Base-by-base conservation (phyloP, 2,888 invertebrate genomes). In the Rutpela maculata region DNA sequence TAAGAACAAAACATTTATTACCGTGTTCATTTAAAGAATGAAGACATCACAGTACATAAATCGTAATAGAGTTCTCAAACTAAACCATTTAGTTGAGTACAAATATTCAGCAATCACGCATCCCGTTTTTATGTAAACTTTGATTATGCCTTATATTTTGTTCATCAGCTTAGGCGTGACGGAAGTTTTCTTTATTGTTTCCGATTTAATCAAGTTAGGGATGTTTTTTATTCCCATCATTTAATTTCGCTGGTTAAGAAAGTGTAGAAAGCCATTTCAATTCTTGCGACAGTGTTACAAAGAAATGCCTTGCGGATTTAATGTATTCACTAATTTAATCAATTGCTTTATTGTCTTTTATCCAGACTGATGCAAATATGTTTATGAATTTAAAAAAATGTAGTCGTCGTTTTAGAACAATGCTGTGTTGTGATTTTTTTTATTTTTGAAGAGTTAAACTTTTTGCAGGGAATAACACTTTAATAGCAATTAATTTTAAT, bases 151-250 rank as follows among this genome's bases (percentile, higher is more conserved):
- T 67, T 77, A 59, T 74, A 67, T 74, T 67, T 74, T 67, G 43
- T 59, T 67, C 74, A 66, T 74, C 77, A 78, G 69, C 60, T 75
- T 67, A 75, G 84, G 83, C 84, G 85, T 85, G 84, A 85, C 85
- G 78, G 82, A 83, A 84, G 79, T 83, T 86, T 84, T 80, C 84
- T 85, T 86, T 85, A 86, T 86, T 86, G 86, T 86, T 86, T 85
- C 84, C 85, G 84, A 85, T 85, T 86, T 86, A 86, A 86, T 86
- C 86, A 85, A 86, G 84, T 86, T 85, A 85, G 81, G 79, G 79
- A 78, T 82, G 83, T 82, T 80, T 82, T 84, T 79, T 83, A 80
- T 76, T 77, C 78, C 75, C 77, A 70, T 74, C 78, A 82, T 81
- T 82, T 84, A 85, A 85, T 84, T 85, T 82, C 82, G 84, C 83